A percentile compares a stretch with the other conserved stretches of the same genome.
These are phyloP conservation scores for Mythimna impura DNA, from an alignment of 2,888 invertebrate species.

Conservation along the genomic window DNA sequence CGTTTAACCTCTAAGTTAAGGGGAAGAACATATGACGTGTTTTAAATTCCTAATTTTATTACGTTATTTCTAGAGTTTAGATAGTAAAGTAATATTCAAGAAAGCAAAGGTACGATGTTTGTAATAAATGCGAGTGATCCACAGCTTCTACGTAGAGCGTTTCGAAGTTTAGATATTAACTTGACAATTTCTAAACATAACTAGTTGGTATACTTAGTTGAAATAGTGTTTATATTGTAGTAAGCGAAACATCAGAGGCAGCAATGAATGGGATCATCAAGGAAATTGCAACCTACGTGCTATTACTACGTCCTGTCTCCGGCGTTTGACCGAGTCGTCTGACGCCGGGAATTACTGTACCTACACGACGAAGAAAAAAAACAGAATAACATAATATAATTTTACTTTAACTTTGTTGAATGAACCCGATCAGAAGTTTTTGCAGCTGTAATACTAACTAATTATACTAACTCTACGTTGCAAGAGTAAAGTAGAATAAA, in stretches of 20 bases:
- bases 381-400: slow-evolving; percentile 1
- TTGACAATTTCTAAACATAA: slow-evolving; percentile 11
- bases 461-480: too few relatives aligned
- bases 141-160: neutral
- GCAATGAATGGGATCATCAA: slow-evolving; percentile 58
- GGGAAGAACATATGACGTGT: neutral
- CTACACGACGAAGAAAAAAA: slow-evolving; percentile 11
- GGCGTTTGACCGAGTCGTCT: slow-evolving; percentile 21
- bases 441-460: neutral
- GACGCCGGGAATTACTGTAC: slow-evolving; percentile 23
- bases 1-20: too few relatives aligned
- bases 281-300: slow-evolving; percentile 65
- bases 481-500: too few relatives aligned
- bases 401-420: neutral
- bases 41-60: neutral
- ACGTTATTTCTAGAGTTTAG: neutral
- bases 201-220: neutral
- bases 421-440: neutral
- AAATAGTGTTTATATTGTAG: neutral
- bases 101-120: neutral
- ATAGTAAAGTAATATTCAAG: too few relatives aligned
- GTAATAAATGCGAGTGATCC: neutral
- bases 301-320: slow-evolving; percentile 42
- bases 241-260: slow-evolving; percentile 13
- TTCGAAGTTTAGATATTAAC: neutral